phyloP scores from a whole-genome alignment of 2,797 vertebrate species.

The Rhynchonycteris naso region DNA sequence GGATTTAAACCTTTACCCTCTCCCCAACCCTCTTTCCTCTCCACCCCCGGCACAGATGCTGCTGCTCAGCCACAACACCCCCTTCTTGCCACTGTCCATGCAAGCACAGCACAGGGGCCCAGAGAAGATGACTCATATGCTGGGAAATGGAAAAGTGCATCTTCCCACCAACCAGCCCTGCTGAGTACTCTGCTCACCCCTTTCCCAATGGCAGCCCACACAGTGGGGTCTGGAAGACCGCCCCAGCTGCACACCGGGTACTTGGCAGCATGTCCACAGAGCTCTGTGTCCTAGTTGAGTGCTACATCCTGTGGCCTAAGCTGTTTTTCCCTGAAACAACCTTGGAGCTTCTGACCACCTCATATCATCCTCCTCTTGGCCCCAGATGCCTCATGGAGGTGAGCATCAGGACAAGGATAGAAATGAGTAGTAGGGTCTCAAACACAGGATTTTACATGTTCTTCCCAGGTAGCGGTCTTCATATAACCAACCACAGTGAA shows the following conservation, averaged over 20 bases:
- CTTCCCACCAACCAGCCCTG: constrained; percentile 85
- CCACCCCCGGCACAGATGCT: constrained; percentile 82
- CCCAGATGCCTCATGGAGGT: constrained; percentile 42
- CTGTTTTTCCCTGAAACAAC: constrained; percentile 66
- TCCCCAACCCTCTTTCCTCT: constrained; percentile 73
- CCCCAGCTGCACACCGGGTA: constrained; percentile 79
- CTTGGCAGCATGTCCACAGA: constrained; percentile 65
- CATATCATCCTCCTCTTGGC: constrained; percentile 40
- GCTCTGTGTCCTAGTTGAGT: constrained; percentile 73
- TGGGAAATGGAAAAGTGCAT: constrained; percentile 93
- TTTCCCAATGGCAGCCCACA: constrained; percentile 85
- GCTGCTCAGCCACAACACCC: constrained; percentile 89
- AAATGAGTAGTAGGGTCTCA: not conserved
- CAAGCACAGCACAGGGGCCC: constrained; percentile 83
- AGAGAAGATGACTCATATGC: constrained; percentile 87
- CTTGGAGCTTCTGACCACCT: constrained; percentile 68
- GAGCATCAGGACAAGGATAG: constrained; percentile 36
- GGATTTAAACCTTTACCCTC: constrained; percentile 83
- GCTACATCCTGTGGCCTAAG: constrained; percentile 65
- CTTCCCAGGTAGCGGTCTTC: not conserved
- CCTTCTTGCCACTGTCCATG: constrained; percentile 85
- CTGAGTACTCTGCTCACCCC: constrained; percentile 77
- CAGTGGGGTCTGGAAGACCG: constrained; percentile 77
- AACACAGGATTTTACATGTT: not conserved
- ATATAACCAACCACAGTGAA: not conserved